Evolutionary conservation across 2,797 vertebrate genomes (phyloP), one percentile per base, ranked within the genome.

Genomic region (Anguilla pacifica): DNA sequence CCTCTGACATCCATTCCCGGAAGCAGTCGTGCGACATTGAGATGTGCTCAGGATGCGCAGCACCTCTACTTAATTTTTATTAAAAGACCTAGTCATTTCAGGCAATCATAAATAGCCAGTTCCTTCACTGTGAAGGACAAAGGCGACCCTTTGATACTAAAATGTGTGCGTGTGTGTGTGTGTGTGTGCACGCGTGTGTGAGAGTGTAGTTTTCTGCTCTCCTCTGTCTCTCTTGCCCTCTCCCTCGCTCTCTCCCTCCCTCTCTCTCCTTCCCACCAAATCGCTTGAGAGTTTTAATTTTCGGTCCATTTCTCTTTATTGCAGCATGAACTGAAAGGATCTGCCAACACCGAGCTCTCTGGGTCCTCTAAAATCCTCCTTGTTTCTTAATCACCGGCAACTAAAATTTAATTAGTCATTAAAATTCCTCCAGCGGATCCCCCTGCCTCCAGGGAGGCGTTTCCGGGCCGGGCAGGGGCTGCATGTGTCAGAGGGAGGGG

Each of bases 371-470:
- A 95, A 95, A 94, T 91, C 91, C 91, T 94, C 91, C 85, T 92
- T 93, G 93, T 95, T 95, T 91, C 95, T 95, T 96, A 96, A 96
- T 96, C 95, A 96, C 93, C 91, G 91, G 92, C 94, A 95, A 94
- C 94, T 93, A 93, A 94, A 94, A 93, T 95, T 94, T 96, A 96
- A 97, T 96, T 96, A 96, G 95, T 96, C 95, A 96, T 96, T 96
- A 96, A 94, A 94, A 95, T 96, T 94, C 94, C 95, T 96, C 93
- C 91, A 94, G 95, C 87, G 93, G 94, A 94, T 95, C 94, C 88
- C 90, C 87, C 86, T 88, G 88, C 92, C 94, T 94, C 93, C 86
- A 91, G 94, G 92, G 93, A 94, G 89, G 92, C 89, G 93, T 93
- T 70, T 90, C 88, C 91, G 90, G 93, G 92, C 91, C 91, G 90